Base-by-base conservation (phyloP, 2,888 invertebrate genomes). In the Pteria penguin region DNA sequence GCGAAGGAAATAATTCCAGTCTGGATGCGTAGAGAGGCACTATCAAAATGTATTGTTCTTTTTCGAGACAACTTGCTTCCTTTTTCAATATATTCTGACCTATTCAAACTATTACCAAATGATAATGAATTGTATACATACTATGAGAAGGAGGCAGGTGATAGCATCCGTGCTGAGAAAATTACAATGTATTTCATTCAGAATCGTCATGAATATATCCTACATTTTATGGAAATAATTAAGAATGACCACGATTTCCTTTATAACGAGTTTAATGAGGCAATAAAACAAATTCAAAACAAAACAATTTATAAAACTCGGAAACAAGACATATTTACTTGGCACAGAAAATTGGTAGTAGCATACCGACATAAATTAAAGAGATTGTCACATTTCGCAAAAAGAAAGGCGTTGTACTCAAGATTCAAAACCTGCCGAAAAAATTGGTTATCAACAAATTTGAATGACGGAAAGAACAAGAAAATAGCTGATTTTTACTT, bases 401-500 rank as follows among this genome's bases (percentile, higher is more conserved):
- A 70, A 11, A 57, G 55, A n/a, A 14, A 32, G 2, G 32, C 22
- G 14, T 75, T 75, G 22, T 24, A 66, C 4, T 27, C 33, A 4
- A 32, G 60, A 31, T 33, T 66, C 18, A 29, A 24, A 14, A 52
- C 31, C 11, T 58, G 66, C 29, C 32, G 45, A 14, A 24, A 27
- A 29, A 4, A 27, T 1, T 69, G 63, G 75, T 58, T 54, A 5
- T 24, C 55, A 11, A 27, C 4, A 2, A 3, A 22, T 1, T 22
- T 33, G 26, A 18, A 24, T n/a, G 36, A 24, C 2, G 31, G 32
- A n/a, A 18, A 58, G 4, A 52, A 36, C 1, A 57, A 54, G 29
- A 31, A 33, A 22, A 29, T 74, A 2, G 72, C 76, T 2, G 72
- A 76, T 24, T 65, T 63, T 32, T 72, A 69, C 31, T 76, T 76